Percentiles rank a stretch among this genome's conserved stretches.
Evolutionary conservation across 2,888 invertebrate genomes (phyloP).

Genomic region (Ichneumoninae sp.): DNA sequence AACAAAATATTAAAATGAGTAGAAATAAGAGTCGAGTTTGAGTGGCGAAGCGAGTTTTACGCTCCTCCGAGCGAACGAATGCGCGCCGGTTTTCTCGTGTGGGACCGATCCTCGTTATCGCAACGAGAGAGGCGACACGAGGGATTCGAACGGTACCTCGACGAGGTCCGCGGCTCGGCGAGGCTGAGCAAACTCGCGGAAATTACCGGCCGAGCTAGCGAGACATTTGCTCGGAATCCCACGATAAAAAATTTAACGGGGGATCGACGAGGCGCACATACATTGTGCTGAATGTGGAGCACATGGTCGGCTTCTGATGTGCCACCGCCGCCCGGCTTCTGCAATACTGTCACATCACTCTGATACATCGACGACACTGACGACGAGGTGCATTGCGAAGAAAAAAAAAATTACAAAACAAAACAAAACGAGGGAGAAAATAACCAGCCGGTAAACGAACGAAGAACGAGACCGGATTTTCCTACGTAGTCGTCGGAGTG

Average conservation of each 20-base stretch:
- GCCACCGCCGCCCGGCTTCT: conserved; percentile 19
- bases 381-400: conserved; percentile 25
- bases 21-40: neutral
- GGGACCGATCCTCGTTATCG: conserved; percentile 34
- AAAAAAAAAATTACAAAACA: conserved; percentile 1
- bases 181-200: conserved; percentile 3
- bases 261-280: conserved; percentile 50
- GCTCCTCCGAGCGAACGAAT: conserved; percentile 12
- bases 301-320: conserved; percentile 44
- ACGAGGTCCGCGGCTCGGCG: conserved; percentile 6
- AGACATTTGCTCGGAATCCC: conserved; percentile 67
- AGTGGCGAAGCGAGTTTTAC: neutral
- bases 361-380: conserved; percentile 15
- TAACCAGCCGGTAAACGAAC: conserved; percentile 26
- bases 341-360: conserved; percentile 29
- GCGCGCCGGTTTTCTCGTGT: neutral
- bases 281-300: conserved; percentile 58
- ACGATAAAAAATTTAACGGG: conserved; percentile 67
- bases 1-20: neutral
- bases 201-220: conserved; percentile 10
- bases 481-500: neutral
- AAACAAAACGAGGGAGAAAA: conserved; percentile 44
- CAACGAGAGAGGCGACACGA: conserved; percentile 39
- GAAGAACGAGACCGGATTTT: conserved; percentile 40
- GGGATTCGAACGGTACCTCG: conserved; percentile 42